Evolutionary conservation across 2,113 vertebrate species (phyloP).

Genomic region (Plecturocebus donacophilus): DNA sequence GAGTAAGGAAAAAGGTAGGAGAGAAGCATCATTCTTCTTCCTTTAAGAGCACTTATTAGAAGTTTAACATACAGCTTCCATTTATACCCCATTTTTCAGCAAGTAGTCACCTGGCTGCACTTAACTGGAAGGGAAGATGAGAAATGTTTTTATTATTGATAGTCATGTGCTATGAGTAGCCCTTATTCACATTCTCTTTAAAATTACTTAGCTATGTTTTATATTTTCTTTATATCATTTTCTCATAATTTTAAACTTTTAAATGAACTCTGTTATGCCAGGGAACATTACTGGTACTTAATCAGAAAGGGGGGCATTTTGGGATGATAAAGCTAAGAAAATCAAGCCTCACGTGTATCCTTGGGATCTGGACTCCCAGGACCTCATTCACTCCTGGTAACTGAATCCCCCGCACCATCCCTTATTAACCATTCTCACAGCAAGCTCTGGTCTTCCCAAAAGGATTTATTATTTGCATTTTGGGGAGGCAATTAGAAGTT

Average conservation of each 20-base stretch:
- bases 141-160: not conserved
- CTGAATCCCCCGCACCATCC: not conserved
- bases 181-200: not conserved
- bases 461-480: conserved; percentile 47
- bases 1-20: not conserved
- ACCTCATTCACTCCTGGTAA: not conserved
- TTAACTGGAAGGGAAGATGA: not conserved
- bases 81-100: not conserved
- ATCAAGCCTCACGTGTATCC: not conserved
- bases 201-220: not conserved
- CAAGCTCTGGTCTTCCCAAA: not conserved
- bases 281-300: not conserved
- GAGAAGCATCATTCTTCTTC: not conserved
- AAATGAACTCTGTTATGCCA: not conserved
- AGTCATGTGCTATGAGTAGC: not conserved
- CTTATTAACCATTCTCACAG: conserved; percentile 36
- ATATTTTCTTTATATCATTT: not conserved
- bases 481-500: conserved; percentile 54
- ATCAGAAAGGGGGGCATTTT: not conserved
- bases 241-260: conserved; percentile 31
- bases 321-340: conserved; percentile 37
- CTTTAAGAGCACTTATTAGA: not conserved
- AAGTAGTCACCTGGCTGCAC: not conserved
- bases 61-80: not conserved
- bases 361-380: not conserved